Base-by-base conservation (phyloP, 2,797 vertebrate genomes). In the Capromys pilorides region DNA sequence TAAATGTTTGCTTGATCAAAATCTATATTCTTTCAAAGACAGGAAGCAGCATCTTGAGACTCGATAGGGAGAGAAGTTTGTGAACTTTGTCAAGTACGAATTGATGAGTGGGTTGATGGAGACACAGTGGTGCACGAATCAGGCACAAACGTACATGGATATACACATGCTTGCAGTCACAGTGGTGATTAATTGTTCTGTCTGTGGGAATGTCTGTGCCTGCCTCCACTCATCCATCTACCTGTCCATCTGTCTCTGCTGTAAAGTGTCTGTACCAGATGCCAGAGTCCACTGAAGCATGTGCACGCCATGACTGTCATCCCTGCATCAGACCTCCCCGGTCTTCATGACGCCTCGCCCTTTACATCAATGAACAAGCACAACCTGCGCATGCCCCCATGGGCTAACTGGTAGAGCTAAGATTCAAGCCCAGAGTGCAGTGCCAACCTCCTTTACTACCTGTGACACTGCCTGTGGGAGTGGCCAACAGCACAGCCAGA, bases 101-200 rank as follows among this genome's bases (percentile, higher is more conserved):
- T 26, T 18, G 19, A 61, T 36, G 71, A 14, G 26, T n/a, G 36
- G 13, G 5, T 14, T 49, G 36, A 73, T 13, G 28, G 0, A 61
- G 22, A 73, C 18, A 24, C 3, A 28, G 24, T 1, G 6, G 1
- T 11, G 12, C 0, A 1, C 3, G 8, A 36, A 19, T 39, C 19
- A 89, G 19, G 39, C 33, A 22, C 13, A 81, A 13, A 41, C 14
- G 36, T 1, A 51, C 41, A 62, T 2, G n/a, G 14, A 51, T 2
- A 71, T 28, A 51, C 8, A 33, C n/a, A 31, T 2, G 4, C 0
- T 0, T 11, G 49, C 11, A 24, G 6, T 39, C 54, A 10, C 19
- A 51, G 10, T 0, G 31, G 13, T 57, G 18, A 8, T 61, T n/a
- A 39, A 24, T 19, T 5, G 1, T 45, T 28, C n/a, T 26, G 2